Evolutionary conservation across 1,140 invertebrate species (phyloP).

Genomic region (Odontomachus brunneus): DNA sequence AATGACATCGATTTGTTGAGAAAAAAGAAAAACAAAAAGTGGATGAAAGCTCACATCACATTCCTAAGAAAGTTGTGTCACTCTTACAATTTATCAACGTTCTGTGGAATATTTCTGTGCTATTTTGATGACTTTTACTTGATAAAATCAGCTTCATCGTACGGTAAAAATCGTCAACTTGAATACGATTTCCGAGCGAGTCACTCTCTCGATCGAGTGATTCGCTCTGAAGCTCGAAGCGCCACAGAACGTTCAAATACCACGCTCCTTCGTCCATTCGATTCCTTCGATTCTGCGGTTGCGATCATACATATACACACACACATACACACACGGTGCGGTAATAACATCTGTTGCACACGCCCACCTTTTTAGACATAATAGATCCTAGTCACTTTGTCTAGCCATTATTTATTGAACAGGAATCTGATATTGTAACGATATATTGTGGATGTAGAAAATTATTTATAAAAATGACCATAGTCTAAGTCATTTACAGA

Average conservation of each 20-base stretch:
- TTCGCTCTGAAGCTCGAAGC: neutral
- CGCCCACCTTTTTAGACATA: constrained; percentile 53
- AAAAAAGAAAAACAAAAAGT: neutral
- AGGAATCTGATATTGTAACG: constrained; percentile 61
- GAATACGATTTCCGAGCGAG: too few relatives aligned
- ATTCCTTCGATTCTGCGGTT: constrained; percentile 30
- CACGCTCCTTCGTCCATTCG: constrained; percentile 30
- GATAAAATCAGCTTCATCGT: too few relatives aligned
- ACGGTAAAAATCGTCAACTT: too few relatives aligned
- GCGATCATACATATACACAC: neutral
- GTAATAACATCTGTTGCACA: neutral
- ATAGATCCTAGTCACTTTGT: constrained; percentile 75
- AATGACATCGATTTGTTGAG: neutral
- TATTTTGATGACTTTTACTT: neutral
- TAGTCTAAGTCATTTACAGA: constrained; percentile 63
- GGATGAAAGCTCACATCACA: constrained; percentile 12
- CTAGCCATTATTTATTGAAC: constrained; percentile 72
- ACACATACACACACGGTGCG: neutral
- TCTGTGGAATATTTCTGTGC: neutral
- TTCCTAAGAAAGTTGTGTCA: constrained; percentile 2
- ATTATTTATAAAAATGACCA: constrained; percentile 61
- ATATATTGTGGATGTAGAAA: constrained; percentile 65
- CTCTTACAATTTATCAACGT: neutral
- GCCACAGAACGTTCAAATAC: neutral
- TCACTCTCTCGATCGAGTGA: neutral